Conservation (phyloP, 2,113 vertebrate species). For the Eurystomus gularis region DNA sequence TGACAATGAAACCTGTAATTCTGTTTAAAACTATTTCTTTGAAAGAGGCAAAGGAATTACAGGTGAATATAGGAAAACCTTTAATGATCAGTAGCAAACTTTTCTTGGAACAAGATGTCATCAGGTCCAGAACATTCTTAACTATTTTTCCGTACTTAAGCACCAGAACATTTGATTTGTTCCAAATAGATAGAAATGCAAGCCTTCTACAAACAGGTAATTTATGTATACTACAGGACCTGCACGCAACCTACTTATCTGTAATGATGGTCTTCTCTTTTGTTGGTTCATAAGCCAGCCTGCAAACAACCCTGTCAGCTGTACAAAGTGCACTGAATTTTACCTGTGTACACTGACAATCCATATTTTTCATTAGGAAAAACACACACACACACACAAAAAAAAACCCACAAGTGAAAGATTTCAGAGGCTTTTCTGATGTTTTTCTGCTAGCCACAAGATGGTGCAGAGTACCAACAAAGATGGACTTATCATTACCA, state of each 20-base stretch:
- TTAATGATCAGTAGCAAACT: not conserved
- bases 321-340: not conserved
- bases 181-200: not conserved
- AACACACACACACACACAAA: not conserved
- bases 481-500: not conserved
- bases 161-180: not conserved
- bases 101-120: not conserved
- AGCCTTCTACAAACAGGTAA: not conserved
- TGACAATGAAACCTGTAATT: not conserved
- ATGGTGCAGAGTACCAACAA: constrained; percentile 56
- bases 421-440: not conserved
- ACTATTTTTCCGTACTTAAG: not conserved
- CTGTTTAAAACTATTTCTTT: not conserved
- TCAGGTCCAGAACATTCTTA: not conserved
- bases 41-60: not conserved
- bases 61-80: not conserved
- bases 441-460: constrained; percentile 61
- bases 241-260: not conserved
- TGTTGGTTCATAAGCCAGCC: not conserved
- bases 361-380: not conserved
- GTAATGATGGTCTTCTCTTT: not conserved
- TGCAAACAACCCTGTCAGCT: not conserved
- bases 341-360: not conserved
- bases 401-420: not conserved
- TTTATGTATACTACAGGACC: not conserved